These are phyloP conservation scores for Corythornis leucogaster DNA, from an alignment of 2,797 vertebrate species.

Conservation along the genomic window DNA sequence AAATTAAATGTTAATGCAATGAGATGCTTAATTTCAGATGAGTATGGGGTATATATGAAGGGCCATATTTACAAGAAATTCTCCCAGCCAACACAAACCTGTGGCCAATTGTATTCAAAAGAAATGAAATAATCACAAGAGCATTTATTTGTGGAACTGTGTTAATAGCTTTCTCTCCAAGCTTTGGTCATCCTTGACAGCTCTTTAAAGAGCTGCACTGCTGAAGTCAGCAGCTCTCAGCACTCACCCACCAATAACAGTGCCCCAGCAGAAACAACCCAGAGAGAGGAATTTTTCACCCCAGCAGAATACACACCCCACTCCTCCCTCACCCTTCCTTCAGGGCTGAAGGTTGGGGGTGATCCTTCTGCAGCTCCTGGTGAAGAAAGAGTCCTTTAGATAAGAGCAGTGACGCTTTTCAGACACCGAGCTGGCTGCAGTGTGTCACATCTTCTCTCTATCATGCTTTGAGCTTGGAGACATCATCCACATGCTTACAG, in stretches of 20 bases:
- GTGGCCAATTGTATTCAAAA: neutral
- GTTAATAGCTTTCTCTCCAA: neutral
- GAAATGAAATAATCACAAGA: neutral
- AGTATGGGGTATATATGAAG: neutral
- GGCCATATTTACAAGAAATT: neutral
- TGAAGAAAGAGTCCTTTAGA: neutral
- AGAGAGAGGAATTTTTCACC: neutral
- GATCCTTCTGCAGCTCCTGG: neutral
- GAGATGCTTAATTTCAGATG: neutral
- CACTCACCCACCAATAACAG: neutral
- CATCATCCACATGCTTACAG: neutral
- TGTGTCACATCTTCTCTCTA: rapidly evolving
- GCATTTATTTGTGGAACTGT: neutral
- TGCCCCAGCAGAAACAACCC: neutral
- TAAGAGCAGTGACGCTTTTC: neutral
- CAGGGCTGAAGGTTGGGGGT: neutral
- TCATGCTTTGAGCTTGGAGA: neutral
- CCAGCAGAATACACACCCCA: neutral
- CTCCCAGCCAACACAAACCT: neutral
- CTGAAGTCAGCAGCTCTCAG: neutral
- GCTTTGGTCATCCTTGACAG: neutral
- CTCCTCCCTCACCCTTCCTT: neutral
- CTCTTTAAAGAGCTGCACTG: neutral
- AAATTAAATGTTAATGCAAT: neutral
- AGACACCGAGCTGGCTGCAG: neutral